Evolutionary conservation across 2,888 invertebrate genomes (phyloP).

Genomic region (Dendrolimus pini): DNA sequence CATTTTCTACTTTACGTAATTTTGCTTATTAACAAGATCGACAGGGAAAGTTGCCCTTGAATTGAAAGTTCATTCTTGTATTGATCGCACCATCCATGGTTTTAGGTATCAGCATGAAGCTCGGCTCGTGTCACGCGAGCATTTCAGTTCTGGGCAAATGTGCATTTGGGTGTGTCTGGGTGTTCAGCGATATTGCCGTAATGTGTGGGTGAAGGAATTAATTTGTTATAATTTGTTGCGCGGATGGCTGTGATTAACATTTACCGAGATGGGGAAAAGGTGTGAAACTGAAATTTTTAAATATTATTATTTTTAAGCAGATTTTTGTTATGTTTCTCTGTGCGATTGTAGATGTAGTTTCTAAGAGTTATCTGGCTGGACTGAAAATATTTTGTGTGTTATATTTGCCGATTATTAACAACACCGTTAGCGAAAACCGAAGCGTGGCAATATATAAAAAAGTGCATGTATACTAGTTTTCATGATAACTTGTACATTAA

Average conservation of each 20-base stretch:
- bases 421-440: too few relatives aligned
- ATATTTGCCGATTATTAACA: too few relatives aligned
- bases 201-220: neutral
- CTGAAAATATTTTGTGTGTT: too few relatives aligned
- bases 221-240: neutral
- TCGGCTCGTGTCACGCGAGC: slow-evolving; percentile 49
- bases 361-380: too few relatives aligned
- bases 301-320: too few relatives aligned
- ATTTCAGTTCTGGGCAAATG: slow-evolving; percentile 34
- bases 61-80: slow-evolving; percentile 36
- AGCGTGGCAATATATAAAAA: too few relatives aligned
- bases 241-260: slow-evolving; percentile 29
- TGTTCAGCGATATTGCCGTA: neutral
- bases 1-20: neutral
- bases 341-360: too few relatives aligned
- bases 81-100: slow-evolving; percentile 45
- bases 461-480: too few relatives aligned
- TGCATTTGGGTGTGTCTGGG: slow-evolving; percentile 38
- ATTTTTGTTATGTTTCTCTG: too few relatives aligned
- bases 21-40: neutral
- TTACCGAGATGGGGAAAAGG: slow-evolving; percentile 10
- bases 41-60: slow-evolving; percentile 31
- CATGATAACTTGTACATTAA: too few relatives aligned
- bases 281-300: too few relatives aligned
- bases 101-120: slow-evolving; percentile 8